Evolutionary conservation across 2,888 invertebrate species (phyloP).

Genomic region (Dolichomitus sp.): DNA sequence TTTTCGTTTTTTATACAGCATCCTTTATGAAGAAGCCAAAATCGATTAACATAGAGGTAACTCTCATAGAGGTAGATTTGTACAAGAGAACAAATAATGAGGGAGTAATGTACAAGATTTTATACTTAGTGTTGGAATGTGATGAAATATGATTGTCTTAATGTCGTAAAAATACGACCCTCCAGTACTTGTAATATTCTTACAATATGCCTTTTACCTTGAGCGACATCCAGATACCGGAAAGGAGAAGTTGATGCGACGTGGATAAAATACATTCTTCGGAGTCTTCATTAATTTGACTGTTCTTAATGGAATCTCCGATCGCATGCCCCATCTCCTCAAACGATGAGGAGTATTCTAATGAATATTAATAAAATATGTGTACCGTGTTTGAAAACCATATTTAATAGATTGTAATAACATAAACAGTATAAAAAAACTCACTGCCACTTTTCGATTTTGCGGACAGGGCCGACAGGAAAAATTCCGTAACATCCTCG

Average conservation of each 20-base stretch:
- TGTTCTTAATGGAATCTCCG: conserved; percentile 87
- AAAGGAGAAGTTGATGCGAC: conserved; percentile 90
- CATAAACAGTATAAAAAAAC: background rate
- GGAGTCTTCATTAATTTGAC: conserved; percentile 78
- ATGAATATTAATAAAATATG: conserved; percentile 41
- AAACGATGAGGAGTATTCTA: conserved; percentile 90
- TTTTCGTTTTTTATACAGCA: no score
- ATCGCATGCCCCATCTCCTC: conserved; percentile 93
- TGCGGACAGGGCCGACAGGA: conserved; percentile 76
- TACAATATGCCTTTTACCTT: conserved; percentile 87
- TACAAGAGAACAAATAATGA: no score
- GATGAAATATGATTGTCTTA: background rate
- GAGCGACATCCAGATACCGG: conserved; percentile 93
- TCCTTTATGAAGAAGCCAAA: no score
- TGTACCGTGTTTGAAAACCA: background rate
- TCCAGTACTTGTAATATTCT: background rate
- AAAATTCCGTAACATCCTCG: conserved; percentile 77
- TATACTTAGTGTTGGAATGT: no score
- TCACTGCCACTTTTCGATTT: conserved; percentile 66
- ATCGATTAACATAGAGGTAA: no score
- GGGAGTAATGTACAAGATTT: no score
- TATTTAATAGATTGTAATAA: background rate
- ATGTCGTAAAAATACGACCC: background rate
- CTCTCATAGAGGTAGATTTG: no score
- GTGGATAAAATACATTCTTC: conserved; percentile 87